phyloP scores from a whole-genome alignment of 2,113 vertebrate genomes.

The Carassius carassius region DNA sequence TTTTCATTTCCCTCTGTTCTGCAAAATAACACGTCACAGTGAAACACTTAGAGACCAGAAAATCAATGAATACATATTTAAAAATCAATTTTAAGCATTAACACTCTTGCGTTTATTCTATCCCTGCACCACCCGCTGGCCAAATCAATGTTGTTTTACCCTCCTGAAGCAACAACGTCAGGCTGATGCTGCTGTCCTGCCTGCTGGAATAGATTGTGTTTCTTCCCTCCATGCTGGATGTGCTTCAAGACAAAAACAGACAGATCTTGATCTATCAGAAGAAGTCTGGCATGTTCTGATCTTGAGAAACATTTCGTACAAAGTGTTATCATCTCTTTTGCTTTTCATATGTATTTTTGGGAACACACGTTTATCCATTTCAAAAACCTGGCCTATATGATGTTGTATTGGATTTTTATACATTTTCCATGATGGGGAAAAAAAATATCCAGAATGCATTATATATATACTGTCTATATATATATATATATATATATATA shows the following conservation, averaged over 20 bases:
- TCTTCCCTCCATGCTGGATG: constrained; percentile 52
- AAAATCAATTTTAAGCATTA: constrained; percentile 65
- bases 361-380: background rate
- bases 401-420: background rate
- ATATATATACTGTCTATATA: no score
- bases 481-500: no score
- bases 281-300: background rate
- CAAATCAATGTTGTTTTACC: constrained; percentile 70
- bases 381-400: background rate
- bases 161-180: constrained; percentile 39
- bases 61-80: constrained; percentile 71
- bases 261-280: background rate
- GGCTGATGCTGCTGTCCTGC: background rate
- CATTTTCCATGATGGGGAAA: no score
- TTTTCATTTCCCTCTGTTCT: constrained; percentile 56
- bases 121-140: constrained; percentile 68
- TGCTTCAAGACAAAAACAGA: background rate
- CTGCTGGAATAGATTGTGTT: constrained; percentile 54
- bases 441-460: no score
- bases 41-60: constrained; percentile 47
- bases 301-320: background rate
- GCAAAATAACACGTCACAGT: constrained; percentile 52
- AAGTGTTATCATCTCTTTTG: background rate
- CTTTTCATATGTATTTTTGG: background rate
- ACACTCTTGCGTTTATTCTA: constrained; percentile 63